These are phyloP conservation scores for Charanyca ferruginea DNA, from an alignment of 2,888 invertebrate species.

Conservation along the genomic window DNA sequence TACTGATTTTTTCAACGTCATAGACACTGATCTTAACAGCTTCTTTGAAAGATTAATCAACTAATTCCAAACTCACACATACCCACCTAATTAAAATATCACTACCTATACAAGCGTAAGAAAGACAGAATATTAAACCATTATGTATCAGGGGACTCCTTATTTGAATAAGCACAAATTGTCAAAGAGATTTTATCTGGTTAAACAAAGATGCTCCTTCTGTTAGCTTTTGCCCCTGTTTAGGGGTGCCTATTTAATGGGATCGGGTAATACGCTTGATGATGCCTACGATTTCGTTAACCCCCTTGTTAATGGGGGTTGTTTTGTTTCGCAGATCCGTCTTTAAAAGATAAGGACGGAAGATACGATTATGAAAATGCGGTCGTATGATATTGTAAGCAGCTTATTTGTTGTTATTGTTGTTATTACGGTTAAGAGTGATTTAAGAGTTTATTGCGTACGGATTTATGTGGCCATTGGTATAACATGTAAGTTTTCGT, in stretches of 20 bases:
- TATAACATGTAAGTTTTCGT: constrained; percentile 20
- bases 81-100: constrained; percentile 62
- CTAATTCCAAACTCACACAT: constrained; percentile 28
- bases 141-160: constrained; percentile 86
- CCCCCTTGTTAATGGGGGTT: constrained; percentile 84
- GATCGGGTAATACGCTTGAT: constrained; percentile 89
- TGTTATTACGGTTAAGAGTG: constrained; percentile 62
- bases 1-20: no score
- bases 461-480: constrained; percentile 42
- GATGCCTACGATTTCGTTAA: constrained; percentile 84
- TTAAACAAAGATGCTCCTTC: constrained; percentile 89
- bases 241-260: constrained; percentile 86
- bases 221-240: constrained; percentile 86
- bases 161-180: constrained; percentile 91
- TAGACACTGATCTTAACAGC: not conserved
- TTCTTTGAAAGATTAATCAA: not conserved
- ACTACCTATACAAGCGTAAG: constrained; percentile 62
- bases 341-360: constrained; percentile 59
- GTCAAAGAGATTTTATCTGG: constrained; percentile 91
- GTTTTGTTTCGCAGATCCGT: constrained; percentile 70
- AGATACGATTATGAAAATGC: constrained; percentile 75
- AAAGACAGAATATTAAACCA: constrained; percentile 83
- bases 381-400: constrained; percentile 79
- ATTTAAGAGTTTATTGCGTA: constrained; percentile 56
- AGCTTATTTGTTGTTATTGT: constrained; percentile 78